Base-by-base conservation (phyloP, 2,113 vertebrate species). In the Boulengeromyrus knoepffleri region DNA sequence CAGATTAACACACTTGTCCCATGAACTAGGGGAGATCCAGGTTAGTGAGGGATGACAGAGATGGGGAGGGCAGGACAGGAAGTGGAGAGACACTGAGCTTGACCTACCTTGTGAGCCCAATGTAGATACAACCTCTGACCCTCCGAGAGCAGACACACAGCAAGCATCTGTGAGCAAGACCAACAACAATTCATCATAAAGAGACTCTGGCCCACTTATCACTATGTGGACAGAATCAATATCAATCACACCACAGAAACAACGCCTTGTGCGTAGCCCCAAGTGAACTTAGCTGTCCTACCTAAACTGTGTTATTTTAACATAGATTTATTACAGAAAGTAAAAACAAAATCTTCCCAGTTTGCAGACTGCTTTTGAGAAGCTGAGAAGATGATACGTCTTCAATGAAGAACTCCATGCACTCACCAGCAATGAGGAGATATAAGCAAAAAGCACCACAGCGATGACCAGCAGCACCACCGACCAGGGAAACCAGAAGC, bases 401-500 rank as follows among this genome's bases (percentile, higher is more conserved):
- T 49, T 47, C 5, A 46, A 39, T 87, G 10, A 27, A 52, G 49
- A n/a, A 15, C 15, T 85, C 27, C 27, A 52, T 0, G 50, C 45
- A 39, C 95, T 97, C 93, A 98, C 97, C 96, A 98, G 3, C 4
- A 98, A 92, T 0, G 97, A 89, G 0, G 96, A 92, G 53, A 97
- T 93, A 93, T 98, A 98, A 0, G 93, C 89, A 31, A 97, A 97
- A 77, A 97, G 91, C 42, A 95, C 45, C 0, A 94, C 95, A 50
- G 96, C 95, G 39, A 96, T 80, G 1, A 95, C 94, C 91, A 98
- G 94, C 90, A 98, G 93, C 58, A 98, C 93, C 90, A 96, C 91
- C 80, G 97, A 97, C 97, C 97, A 98, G 24, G 96, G 97, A 88
- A 98, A 97, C 97, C 97, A 98, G 91, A 95, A 96, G 0, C 97